These are phyloP conservation scores for Tenodera sinensis DNA, from an alignment of 2,888 invertebrate species.

Conservation along the genomic window DNA sequence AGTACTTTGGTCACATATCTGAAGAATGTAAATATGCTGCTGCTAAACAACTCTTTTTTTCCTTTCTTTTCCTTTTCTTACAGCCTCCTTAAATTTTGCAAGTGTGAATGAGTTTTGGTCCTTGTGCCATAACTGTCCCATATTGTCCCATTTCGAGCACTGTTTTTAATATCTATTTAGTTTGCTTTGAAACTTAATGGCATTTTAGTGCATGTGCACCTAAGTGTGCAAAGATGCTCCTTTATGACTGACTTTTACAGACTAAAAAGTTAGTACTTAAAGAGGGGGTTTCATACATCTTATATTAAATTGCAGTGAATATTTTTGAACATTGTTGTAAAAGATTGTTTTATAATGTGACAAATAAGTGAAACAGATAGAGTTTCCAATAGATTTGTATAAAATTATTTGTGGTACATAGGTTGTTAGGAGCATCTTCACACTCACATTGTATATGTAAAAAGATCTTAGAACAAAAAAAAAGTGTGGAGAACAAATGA, in stretches of 20 bases:
- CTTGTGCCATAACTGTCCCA: neutral
- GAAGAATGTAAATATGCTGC: neutral
- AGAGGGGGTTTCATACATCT: neutral
- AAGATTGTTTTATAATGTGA: neutral
- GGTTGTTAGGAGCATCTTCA: neutral
- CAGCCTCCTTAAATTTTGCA: neutral
- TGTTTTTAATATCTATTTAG: neutral
- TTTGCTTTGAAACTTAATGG: neutral
- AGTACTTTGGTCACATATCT: neutral
- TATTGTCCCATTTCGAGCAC: constrained; percentile 7
- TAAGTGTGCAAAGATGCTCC: neutral
- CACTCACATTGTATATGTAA: neutral
- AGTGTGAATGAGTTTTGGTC: neutral
- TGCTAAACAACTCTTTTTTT: neutral
- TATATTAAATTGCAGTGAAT: neutral
- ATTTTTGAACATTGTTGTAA: neutral
- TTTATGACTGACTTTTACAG: neutral
- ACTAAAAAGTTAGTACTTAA: neutral
- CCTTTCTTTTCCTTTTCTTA: neutral
- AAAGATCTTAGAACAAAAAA: neutral
- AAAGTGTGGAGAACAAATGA: neutral
- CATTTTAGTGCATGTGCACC: neutral
- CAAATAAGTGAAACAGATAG: neutral
- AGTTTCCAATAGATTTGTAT: neutral
- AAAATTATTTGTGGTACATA: neutral